Evolutionary conservation across 2,888 invertebrate species (phyloP).

Genomic region (Diarsia brunnea): DNA sequence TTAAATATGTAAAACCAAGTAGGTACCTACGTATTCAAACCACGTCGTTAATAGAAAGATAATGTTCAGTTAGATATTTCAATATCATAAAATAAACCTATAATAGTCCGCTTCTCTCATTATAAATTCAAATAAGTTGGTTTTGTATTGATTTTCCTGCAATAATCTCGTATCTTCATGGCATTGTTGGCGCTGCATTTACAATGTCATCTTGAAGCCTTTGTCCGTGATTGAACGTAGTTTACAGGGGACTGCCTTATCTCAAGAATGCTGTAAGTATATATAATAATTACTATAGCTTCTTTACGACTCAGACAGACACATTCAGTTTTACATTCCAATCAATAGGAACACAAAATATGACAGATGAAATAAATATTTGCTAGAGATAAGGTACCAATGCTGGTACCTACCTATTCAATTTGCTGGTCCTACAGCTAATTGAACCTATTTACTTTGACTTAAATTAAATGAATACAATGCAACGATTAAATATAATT

Average conservation of each 20-base stretch:
- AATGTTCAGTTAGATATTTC: slow-evolving; percentile 44
- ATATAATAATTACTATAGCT: slow-evolving; percentile 78
- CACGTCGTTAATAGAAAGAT: slow-evolving; percentile 53
- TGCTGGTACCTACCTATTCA: neutral
- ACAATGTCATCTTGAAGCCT: slow-evolving; percentile 75
- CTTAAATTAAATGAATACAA: neutral
- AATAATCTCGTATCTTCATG: slow-evolving; percentile 64
- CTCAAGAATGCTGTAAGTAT: slow-evolving; percentile 81
- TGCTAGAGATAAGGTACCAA: slow-evolving; percentile 15
- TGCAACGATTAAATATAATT: neutral
- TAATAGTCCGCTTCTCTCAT: slow-evolving; percentile 51
- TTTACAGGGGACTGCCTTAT: slow-evolving; percentile 79
- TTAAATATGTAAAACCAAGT: slow-evolving; percentile 33
- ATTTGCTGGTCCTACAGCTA: slow-evolving; percentile 1
- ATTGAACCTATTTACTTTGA: neutral
- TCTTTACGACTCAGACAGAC: slow-evolving; percentile 68
- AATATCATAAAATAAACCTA: slow-evolving; percentile 47
- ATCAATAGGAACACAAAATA: slow-evolving; percentile 25
- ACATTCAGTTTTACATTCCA: slow-evolving; percentile 62
- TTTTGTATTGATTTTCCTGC: slow-evolving; percentile 73
- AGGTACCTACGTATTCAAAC: slow-evolving; percentile 32
- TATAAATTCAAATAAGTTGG: slow-evolving; percentile 66
- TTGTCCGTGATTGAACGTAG: slow-evolving; percentile 80
- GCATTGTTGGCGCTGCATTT: slow-evolving; percentile 64
- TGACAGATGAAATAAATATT: slow-evolving; percentile 17